Evolutionary conservation across 2,888 invertebrate species (phyloP), one percentile per base, ranked within the genome.

Genomic region (Agriopis marginaria): DNA sequence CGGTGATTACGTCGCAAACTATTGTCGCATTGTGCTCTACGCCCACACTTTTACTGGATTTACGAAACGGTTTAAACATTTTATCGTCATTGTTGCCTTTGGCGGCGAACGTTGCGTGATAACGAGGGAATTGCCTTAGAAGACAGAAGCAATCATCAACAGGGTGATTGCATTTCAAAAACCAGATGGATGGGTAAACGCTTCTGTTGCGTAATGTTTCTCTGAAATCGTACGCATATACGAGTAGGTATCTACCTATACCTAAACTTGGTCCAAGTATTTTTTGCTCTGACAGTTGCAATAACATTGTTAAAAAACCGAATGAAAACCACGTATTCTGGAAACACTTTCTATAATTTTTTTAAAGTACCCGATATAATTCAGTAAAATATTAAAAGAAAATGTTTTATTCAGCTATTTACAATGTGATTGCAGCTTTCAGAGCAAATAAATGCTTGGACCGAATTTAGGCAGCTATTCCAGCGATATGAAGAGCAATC

Each of bases 31-130:
- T 91, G 89, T 90, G 79, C 83, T 77, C 84, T 82, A 87, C 90
- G 85, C 91, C 90, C 84, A 82, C 83, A 91, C 92, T 92, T 91
- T 93, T 93, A 92, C 92, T 89, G 82, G 83, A 82, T 92, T 93
- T 92, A 85, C 92, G 90, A 92, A 92, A 93, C 87, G 76, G 81
- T 89, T 84, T 82, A 87, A 87, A 83, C 82, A 82, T 84, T 82
- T 87, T 81, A 84, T 79, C 83, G 78, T 81, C 81, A 86, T 84
- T 83, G 85, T 86, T 86, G 83, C 83, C 80, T 83, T 81, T 77
- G 75, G 75, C 81, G 77, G 77, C 76, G 77, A 84, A 80, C 82
- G 80, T 91, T 91, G 90, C 90, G 85, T 86, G 88, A 86, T 89
- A 84, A 86, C 83, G 68, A 88, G 86, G 84, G 90, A 90, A 89